phyloP scores from a whole-genome alignment of 2,113 vertebrate genomes.

The Strix aluco region DNA sequence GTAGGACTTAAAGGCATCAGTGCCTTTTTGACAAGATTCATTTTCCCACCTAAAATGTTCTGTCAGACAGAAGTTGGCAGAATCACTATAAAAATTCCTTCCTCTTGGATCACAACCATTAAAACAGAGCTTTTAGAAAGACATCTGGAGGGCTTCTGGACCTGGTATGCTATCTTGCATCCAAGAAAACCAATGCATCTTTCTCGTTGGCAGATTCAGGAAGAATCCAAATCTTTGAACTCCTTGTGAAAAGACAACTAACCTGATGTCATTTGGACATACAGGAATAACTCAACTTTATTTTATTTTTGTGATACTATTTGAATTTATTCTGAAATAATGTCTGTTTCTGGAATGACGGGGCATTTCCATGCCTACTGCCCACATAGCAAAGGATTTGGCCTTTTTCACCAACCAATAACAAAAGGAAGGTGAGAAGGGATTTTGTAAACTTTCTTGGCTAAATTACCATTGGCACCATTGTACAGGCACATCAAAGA shows the following conservation, averaged over 20 bases:
- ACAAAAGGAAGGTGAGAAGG: neutral
- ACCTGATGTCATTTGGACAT: neutral
- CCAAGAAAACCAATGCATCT: neutral
- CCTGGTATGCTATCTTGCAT: neutral
- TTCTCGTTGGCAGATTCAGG: neutral
- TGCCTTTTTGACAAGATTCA: slow-evolving; percentile 55
- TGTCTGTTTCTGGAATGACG: neutral
- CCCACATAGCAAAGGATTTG: neutral
- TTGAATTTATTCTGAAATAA: neutral
- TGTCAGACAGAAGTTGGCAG: slow-evolving; percentile 23
- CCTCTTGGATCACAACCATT: neutral
- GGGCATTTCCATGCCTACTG: neutral
- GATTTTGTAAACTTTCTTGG: neutral
- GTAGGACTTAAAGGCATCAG: slow-evolving; percentile 48
- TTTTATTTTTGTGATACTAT: neutral
- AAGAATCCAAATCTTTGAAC: neutral
- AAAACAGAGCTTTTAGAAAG: slow-evolving; percentile 15
- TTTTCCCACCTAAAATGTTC: slow-evolving; percentile 46
- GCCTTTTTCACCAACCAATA: neutral
- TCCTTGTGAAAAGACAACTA: neutral
- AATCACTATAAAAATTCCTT: neutral
- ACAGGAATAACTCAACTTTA: neutral
- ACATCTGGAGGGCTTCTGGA: neutral
- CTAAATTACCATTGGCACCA: neutral
- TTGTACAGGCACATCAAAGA: neutral